Conservation (phyloP, 2,888 invertebrate genomes). For the Thymelicus sylvestris region DNA sequence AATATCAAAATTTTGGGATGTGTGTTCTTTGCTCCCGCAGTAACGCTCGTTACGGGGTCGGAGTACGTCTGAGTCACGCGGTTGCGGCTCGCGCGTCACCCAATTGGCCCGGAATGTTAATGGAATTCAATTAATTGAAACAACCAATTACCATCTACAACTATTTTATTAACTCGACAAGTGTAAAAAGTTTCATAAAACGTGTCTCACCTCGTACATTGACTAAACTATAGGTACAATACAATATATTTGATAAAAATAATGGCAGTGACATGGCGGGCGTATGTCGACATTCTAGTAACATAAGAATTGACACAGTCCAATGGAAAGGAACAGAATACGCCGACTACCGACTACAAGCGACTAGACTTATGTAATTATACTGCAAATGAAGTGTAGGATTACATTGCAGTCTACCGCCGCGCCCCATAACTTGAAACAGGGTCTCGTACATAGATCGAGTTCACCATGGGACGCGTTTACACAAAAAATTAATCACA, state of each 20-base stretch:
- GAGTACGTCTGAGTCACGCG: conserved; percentile 59
- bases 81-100: conserved; percentile 51
- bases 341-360: conserved; percentile 60
- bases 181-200: conserved; percentile 75
- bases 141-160: conserved; percentile 74
- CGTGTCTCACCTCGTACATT: conserved; percentile 62
- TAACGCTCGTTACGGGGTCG: conserved; percentile 44
- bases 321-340: conserved; percentile 78
- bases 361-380: conserved; percentile 56
- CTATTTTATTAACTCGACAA: conserved; percentile 75
- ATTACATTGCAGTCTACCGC: conserved; percentile 56
- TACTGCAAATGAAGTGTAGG: conserved; percentile 68
- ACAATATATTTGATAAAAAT: conserved; percentile 53
- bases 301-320: conserved; percentile 88
- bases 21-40: conserved; percentile 39
- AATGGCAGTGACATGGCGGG: conserved; percentile 79
- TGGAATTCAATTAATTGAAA: conserved; percentile 81
- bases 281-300: conserved; percentile 87
- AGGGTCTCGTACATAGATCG: conserved; percentile 78
- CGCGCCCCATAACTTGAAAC: conserved; percentile 74
- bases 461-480: conserved; percentile 70
- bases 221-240: conserved; percentile 56
- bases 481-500: conserved; percentile 53
- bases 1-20: conserved; percentile 59
- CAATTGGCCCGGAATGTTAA: conserved; percentile 78